Base-by-base conservation (phyloP, 2,113 vertebrate genomes). In the Nibea coibor region DNA sequence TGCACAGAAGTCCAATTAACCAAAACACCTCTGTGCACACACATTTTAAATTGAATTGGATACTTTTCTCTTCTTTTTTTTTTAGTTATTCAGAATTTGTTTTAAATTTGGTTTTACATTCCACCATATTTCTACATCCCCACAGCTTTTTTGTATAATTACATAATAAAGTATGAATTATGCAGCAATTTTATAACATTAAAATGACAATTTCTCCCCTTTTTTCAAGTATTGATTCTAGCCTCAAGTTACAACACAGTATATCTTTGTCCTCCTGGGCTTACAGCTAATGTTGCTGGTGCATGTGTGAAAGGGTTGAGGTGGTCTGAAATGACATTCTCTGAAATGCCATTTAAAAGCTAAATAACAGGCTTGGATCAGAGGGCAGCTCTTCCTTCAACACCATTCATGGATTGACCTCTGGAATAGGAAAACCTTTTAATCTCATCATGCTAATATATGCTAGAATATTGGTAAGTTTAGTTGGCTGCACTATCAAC, bases 331-430 rank as follows among this genome's bases (percentile, higher is more conserved):
- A 68, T 76, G 31, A 80, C 45, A 58, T 71, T 51, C 24, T 42
- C 47, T 63, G 68, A 81, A 80, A 74, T 89, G 62, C 26, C 84
- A 87, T 87, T 88, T 89, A 76, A 82, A 83, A 31, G 72, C 51
- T 70, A 83, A 76, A 79, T 84, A 78, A 69, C 62, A 59, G 56
- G 14, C 16, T 54, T 45, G 14, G 31, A 43, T 58, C 24, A 16
- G 51, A 48, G 16, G 28, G 26, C 5, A 6, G 47, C 28, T 28
- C 50, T 72, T 75, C 61, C 17, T 75, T 65, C 47, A 72, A 5
- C 54, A 11, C 31, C 58, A 47, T 69, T 66, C 47, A 69, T 50
- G 48, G 57, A 26, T 16, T 75, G 74, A 81, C 67, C 73, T 80
- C 71, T 73, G 39, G 15, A 67, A 69, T 11, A 3, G 43, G 31